These are phyloP conservation scores for Lepidurus packardi DNA, from an alignment of 1,140 invertebrate species.

Conservation along the genomic window DNA sequence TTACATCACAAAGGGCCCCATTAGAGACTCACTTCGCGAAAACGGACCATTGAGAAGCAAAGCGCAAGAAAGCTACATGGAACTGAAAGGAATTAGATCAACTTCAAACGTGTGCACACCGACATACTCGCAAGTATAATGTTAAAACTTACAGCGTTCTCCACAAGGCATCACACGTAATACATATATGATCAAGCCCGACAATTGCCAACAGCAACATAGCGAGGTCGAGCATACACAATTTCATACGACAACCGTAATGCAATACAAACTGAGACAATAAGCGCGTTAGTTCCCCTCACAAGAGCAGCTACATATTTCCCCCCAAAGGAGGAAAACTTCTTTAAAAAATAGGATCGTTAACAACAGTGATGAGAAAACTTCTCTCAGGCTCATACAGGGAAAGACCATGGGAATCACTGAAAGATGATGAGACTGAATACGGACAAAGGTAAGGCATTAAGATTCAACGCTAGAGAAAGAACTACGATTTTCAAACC, in stretches of 20 bases:
- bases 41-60: no score
- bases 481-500: no score
- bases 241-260: not conserved
- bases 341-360: not conserved
- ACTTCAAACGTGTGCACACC: not conserved
- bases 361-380: not conserved
- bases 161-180: not conserved
- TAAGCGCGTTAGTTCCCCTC: not conserved
- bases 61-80: not conserved
- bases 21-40: not conserved
- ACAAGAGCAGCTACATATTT: not conserved
- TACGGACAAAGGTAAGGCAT: not conserved
- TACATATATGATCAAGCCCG: not conserved
- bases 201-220: not conserved
- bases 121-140: not conserved
- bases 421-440: not conserved
- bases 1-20: not conserved
- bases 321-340: not conserved
- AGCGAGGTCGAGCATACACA: not conserved
- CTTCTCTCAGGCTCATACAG: not conserved
- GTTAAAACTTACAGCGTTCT: not conserved
- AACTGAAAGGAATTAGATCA: not conserved
- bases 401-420: not conserved
- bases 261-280: not conserved
- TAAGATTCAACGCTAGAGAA: not conserved